These are phyloP conservation scores for Phainopepla nitens DNA, from an alignment of 2,113 vertebrate genomes.

Conservation along the genomic window DNA sequence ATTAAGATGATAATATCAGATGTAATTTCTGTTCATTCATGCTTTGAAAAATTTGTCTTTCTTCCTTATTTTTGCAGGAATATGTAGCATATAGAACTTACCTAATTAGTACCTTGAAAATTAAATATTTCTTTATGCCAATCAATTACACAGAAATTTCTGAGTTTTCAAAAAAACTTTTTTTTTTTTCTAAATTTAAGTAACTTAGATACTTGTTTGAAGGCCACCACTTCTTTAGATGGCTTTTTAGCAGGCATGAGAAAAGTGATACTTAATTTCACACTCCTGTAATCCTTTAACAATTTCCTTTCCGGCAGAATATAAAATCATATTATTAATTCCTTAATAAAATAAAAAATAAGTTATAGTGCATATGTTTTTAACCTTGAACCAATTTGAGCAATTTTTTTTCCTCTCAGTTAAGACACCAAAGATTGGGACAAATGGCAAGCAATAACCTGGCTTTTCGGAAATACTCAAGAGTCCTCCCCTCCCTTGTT, in stretches of 20 bases:
- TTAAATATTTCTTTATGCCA: slow-evolving; percentile 33
- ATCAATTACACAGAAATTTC: slow-evolving; percentile 34
- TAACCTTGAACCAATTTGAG: slow-evolving; percentile 60
- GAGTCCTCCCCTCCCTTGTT: not conserved
- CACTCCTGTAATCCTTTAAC: slow-evolving; percentile 71
- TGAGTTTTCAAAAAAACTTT: slow-evolving; percentile 42
- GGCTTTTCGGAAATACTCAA: slow-evolving; percentile 2
- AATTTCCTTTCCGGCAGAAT: slow-evolving; percentile 69
- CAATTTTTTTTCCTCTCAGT: slow-evolving; percentile 18
- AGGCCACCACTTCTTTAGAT: slow-evolving; percentile 13
- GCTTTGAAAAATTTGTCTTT: slow-evolving; percentile 22
- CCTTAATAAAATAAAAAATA: slow-evolving; percentile 67
- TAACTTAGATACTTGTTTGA: slow-evolving; percentile 55
- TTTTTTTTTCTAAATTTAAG: slow-evolving; percentile 34
- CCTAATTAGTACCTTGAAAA: slow-evolving; percentile 59
- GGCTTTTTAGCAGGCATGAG: slow-evolving; percentile 61
- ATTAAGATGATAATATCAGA: slow-evolving; percentile 45
- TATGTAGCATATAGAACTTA: slow-evolving; percentile 32
- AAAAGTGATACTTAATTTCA: slow-evolving; percentile 77
- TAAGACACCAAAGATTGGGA: slow-evolving; percentile 55
- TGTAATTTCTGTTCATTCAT: slow-evolving; percentile 30
- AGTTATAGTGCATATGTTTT: slow-evolving; percentile 43
- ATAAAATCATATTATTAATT: slow-evolving; percentile 70
- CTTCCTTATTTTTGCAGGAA: slow-evolving; percentile 26
- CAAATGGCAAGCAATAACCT: slow-evolving; percentile 62